phyloP scores from a whole-genome alignment of 2,797 vertebrate genomes.

The Sandelia bainsii region DNA sequence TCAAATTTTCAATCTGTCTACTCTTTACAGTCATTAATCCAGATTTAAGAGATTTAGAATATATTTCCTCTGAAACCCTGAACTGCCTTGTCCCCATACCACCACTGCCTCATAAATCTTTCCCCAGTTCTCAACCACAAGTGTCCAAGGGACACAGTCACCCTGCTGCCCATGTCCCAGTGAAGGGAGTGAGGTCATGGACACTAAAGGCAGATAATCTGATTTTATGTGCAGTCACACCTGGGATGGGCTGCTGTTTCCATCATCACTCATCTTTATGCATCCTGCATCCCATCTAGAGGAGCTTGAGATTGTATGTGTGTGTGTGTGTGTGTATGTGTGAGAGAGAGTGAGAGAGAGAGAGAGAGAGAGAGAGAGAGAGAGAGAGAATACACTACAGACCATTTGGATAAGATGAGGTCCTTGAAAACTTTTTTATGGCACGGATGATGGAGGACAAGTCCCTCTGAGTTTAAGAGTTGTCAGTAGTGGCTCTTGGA shows the following conservation, averaged over 20 bases:
- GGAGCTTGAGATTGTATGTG: conserved; percentile 58
- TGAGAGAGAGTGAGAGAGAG: conserved; percentile 46
- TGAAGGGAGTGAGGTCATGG: conserved; percentile 64
- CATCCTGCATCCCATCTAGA: conserved; percentile 44
- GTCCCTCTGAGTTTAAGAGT: conserved; percentile 66
- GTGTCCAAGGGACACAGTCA: conserved; percentile 15
- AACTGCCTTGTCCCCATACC: conserved; percentile 22
- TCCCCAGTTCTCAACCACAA: conserved; percentile 25
- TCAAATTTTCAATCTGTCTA: conserved; percentile 20
- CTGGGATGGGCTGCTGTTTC: conserved; percentile 47
- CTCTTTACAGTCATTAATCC: conserved; percentile 24
- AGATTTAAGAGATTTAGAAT: conserved; percentile 58
- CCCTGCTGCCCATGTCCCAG: conserved; percentile 28
- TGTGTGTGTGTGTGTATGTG: conserved; percentile 39
- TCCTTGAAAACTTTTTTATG: conserved; percentile 79
- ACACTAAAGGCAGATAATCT: conserved; percentile 55
- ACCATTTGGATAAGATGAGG: conserved; percentile 53
- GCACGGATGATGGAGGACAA: conserved; percentile 58
- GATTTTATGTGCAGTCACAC: conserved; percentile 67
- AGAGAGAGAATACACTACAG: conserved; percentile 39
- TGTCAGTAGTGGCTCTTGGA: conserved; percentile 33
- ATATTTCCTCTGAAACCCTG: conserved; percentile 44
- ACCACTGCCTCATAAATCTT: conserved; percentile 61
- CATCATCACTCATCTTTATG: conserved; percentile 78
- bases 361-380: conserved; percentile 5